Conservation (phyloP, 2,888 invertebrate species). For the Eupeodes luniger region DNA sequence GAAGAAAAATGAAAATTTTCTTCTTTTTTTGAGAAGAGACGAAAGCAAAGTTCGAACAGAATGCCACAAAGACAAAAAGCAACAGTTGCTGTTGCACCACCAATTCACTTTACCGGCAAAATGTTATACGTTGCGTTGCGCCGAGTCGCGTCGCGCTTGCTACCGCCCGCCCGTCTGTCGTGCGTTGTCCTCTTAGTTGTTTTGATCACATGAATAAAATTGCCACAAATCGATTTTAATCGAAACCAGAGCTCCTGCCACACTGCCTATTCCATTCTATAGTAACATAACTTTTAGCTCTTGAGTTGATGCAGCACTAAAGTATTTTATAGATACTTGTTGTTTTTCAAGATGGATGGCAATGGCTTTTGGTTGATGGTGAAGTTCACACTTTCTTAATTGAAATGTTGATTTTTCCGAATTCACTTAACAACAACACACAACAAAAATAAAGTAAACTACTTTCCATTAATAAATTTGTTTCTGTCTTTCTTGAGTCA, state of each 20-base stretch:
- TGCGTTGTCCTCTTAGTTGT: not conserved
- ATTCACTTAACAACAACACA: slow-evolving; percentile 48
- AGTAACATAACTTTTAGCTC: slow-evolving; percentile 11
- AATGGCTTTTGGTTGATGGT: slow-evolving; percentile 20
- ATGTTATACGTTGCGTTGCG: slow-evolving; percentile 37
- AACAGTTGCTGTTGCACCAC: slow-evolving; percentile 16
- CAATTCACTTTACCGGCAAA: slow-evolving; percentile 61
- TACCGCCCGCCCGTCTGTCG: not conserved
- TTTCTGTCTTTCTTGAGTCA: slow-evolving; percentile 21
- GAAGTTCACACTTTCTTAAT: slow-evolving; percentile 73
- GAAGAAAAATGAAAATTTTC: slow-evolving; percentile 30
- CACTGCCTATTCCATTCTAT: not conserved
- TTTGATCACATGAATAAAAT: slow-evolving; percentile 74
- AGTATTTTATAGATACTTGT: not conserved
- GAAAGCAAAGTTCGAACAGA: slow-evolving; percentile 51
- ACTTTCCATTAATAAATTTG: slow-evolving; percentile 64
- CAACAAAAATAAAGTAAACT: slow-evolving; percentile 52
- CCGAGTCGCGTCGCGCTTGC: slow-evolving; percentile 22
- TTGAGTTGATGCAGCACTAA: not conserved
- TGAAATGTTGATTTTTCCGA: slow-evolving; percentile 74
- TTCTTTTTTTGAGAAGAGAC: slow-evolving; percentile 39
- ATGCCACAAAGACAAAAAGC: slow-evolving; percentile 25
- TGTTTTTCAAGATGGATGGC: not conserved
- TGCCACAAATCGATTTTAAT: slow-evolving; percentile 75
- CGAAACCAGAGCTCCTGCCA: slow-evolving; percentile 23